These are phyloP conservation scores for Bufo bufo DNA, from an alignment of 2,113 vertebrate genomes.

Conservation along the genomic window DNA sequence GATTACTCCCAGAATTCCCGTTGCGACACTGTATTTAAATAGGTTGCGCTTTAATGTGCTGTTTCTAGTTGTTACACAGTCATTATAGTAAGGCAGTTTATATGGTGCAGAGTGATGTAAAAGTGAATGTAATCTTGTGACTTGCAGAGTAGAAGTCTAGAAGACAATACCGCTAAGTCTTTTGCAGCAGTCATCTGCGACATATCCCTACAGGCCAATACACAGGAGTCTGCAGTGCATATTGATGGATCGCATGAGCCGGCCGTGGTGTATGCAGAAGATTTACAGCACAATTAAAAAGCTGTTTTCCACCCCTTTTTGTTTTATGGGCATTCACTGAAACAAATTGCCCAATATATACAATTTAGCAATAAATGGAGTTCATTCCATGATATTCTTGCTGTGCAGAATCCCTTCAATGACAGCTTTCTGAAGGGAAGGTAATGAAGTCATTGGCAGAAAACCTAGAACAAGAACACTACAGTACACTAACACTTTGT, in stretches of 20 bases:
- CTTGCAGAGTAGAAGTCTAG: background rate
- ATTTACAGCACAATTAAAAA: slow-evolving; percentile 59
- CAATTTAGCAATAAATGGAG: slow-evolving; percentile 50
- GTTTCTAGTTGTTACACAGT: background rate
- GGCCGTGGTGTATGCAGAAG: slow-evolving; percentile 30
- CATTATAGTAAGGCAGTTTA: background rate
- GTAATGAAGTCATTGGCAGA: slow-evolving; percentile 53
- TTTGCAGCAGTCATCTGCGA: slow-evolving; percentile 14
- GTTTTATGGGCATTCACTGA: slow-evolving; percentile 54
- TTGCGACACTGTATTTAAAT: background rate
- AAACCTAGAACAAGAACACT: slow-evolving; percentile 37
- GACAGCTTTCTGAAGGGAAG: slow-evolving; percentile 47
- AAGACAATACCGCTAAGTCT: slow-evolving; percentile 19
- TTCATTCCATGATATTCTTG: slow-evolving; percentile 23
- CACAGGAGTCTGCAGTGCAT: slow-evolving; percentile 27
- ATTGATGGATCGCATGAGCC: slow-evolving; percentile 28
- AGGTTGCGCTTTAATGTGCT: background rate
- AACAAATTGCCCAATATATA: slow-evolving; percentile 56
- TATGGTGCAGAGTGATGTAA: background rate
- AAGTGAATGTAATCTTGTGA: slow-evolving; percentile 13
- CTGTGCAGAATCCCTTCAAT: slow-evolving; percentile 48
- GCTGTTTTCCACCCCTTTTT: slow-evolving; percentile 40
- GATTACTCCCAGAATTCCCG: slow-evolving; percentile 18
- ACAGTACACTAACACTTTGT: slow-evolving; percentile 22
- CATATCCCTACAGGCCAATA: slow-evolving; percentile 35